Evolutionary conservation across 2,888 invertebrate genomes (phyloP).

Genomic region (Callyntrura sp.): DNA sequence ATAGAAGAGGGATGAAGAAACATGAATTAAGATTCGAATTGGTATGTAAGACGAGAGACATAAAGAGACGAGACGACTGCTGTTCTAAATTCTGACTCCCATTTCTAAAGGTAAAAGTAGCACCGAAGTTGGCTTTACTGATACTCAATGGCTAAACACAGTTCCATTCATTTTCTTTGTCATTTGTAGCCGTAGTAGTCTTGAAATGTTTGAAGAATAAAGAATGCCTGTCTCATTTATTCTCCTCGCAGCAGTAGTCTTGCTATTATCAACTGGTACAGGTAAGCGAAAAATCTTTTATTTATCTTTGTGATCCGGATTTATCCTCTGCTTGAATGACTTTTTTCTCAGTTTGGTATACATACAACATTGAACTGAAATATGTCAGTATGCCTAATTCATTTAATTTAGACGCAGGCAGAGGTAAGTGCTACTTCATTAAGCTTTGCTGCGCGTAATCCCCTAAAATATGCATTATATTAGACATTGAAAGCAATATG

Average conservation of each 20-base stretch:
- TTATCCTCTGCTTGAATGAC: conserved; percentile 72
- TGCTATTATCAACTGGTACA: conserved; percentile 42
- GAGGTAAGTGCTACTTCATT: not conserved
- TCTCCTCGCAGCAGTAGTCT: conserved; percentile 58
- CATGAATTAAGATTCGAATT: not conserved
- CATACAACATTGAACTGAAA: not conserved
- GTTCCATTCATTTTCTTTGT: not conserved
- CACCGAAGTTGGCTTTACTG: not conserved
- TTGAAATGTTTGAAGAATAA: conserved; percentile 25
- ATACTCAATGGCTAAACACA: not conserved
- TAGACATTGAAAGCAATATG: too few relatives aligned
- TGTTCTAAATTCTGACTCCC: too few relatives aligned
- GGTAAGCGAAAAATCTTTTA: conserved; percentile 56
- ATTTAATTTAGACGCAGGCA: not conserved
- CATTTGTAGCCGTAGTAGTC: not conserved
- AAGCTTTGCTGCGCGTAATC: not conserved
- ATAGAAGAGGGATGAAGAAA: not conserved
- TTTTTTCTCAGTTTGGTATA: conserved; percentile 45
- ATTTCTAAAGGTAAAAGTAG: not conserved
- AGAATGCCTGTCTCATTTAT: conserved; percentile 50
- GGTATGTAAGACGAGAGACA: too few relatives aligned
- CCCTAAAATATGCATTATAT: not conserved
- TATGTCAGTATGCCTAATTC: not conserved
- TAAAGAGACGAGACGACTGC: too few relatives aligned
- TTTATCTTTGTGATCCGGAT: conserved; percentile 61